phyloP scores from a whole-genome alignment of 1,140 invertebrate genomes.

The Wiebesia pumilae region DNA sequence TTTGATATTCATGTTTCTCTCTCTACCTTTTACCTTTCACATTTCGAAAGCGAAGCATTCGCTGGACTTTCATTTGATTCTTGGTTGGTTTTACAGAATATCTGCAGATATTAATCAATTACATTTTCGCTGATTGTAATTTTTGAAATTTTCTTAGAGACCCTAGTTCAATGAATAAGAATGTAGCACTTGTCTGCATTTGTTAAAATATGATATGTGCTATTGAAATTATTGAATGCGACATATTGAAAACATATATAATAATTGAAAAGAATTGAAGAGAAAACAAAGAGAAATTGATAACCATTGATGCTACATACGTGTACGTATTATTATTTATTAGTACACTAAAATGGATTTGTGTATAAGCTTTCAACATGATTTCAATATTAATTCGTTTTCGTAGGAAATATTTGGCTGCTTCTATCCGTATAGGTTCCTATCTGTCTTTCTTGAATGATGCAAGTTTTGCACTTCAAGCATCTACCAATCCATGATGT shows the following conservation, averaged over 20 bases:
- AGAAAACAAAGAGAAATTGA: no score
- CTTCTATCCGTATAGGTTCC: not conserved
- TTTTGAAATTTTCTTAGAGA: not conserved
- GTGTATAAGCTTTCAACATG: not conserved
- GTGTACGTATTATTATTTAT: not conserved
- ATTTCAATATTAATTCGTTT: not conserved
- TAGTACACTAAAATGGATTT: not conserved
- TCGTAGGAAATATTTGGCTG: not conserved
- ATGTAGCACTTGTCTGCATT: not conserved
- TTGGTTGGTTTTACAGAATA: not conserved
- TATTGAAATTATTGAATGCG: not conserved
- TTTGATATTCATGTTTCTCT: not conserved
- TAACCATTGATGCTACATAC: not conserved
- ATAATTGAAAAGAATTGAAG: no score
- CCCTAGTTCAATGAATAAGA: not conserved
- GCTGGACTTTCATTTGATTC: conserved; percentile 17
- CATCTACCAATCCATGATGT: not conserved
- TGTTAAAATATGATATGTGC: not conserved
- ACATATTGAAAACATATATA: no score
- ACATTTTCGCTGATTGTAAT: not conserved
- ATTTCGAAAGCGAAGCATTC: conserved; percentile 23
- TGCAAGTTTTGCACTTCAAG: not conserved
- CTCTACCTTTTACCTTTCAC: conserved; percentile 1
- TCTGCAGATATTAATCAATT: not conserved
- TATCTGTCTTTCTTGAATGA: not conserved